These are phyloP conservation scores for Ceuthmochares aereus DNA, from an alignment of 2,113 vertebrate species.

Conservation along the genomic window DNA sequence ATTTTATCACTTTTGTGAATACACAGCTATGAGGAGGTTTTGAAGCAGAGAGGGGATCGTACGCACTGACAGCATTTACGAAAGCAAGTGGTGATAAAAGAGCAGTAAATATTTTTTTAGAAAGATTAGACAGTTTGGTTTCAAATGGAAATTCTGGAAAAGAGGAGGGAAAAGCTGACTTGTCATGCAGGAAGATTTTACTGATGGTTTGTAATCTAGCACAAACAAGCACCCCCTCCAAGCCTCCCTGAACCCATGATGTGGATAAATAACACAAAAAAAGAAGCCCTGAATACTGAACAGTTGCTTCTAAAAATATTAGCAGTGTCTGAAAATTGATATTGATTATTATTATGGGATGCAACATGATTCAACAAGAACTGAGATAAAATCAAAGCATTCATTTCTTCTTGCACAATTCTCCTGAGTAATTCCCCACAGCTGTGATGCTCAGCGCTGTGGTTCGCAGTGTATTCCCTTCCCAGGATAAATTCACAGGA, in stretches of 20 bases:
- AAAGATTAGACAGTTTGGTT: slow-evolving; percentile 18
- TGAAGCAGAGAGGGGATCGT: slow-evolving; percentile 9
- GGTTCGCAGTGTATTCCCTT: neutral
- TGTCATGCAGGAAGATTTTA: neutral
- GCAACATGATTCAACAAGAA: neutral
- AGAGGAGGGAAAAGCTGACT: neutral
- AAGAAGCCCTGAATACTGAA: neutral
- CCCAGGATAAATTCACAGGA: neutral
- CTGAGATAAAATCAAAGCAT: neutral
- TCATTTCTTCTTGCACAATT: neutral
- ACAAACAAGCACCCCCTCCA: neutral
- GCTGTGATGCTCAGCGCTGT: neutral
- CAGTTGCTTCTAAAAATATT: neutral
- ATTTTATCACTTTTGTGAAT: slow-evolving; percentile 26
- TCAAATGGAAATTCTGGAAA: neutral
- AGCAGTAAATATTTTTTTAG: slow-evolving; percentile 4
- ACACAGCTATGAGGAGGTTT: neutral
- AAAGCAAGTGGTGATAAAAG: slow-evolving; percentile 22
- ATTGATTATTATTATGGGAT: neutral
- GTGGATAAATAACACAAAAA: neutral
- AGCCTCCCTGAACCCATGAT: neutral
- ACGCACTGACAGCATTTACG: neutral
- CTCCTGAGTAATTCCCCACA: neutral
- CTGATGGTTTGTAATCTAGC: neutral
- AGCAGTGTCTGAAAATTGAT: neutral